Base-by-base conservation (phyloP, 2,888 invertebrate genomes). In the Ariolimax columbianus region DNA sequence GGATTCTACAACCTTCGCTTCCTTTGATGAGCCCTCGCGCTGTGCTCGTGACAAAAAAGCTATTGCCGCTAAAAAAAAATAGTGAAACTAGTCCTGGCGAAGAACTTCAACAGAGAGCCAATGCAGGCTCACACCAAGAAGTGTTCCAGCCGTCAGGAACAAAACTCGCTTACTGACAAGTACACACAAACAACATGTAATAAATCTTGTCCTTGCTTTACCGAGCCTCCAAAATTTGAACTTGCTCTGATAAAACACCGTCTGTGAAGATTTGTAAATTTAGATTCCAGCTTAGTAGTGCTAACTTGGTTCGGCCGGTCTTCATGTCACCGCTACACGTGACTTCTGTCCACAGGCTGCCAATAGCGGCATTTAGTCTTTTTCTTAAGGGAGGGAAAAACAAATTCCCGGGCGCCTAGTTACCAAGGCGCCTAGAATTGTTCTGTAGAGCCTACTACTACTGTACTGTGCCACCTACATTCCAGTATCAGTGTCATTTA, bases 201-300 rank as follows among this genome's bases (percentile, higher is more conserved):
- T 72, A 72, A 72, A 72, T 72, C 72, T 72, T 72, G 72, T 23
- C 26, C 23, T 11, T 36, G 36, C 36, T 40, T 40, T 40, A 66
- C 40, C 68, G 26, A 66, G 47, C 70, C 66, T 38, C 80, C 43
- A 66, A 11, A 66, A 33, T 66, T 66, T 19, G 14, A 33, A 80
- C 80, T 40, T 30, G 43, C 66, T 66, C 47, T 30, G 43, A 40
- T 68, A 47, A 38, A 66, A 68, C 47, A 7, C 38, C 68, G 23
- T 17, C n/a, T 47, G 66, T 68, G 63, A 70, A 23, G 23, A 68
- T 43, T 68, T 1, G 14, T 26, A 80, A 66, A 30, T 66, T 68
- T 80, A 19, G 40, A 11, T n/a, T n/a, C n/a, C n/a, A n/a, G n/a
- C n/a, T n/a, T n/a, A n/a, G n/a, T n/a, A n/a, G n/a, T n/a, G n/a